phyloP scores from a whole-genome alignment of 2,888 invertebrate species.

The Spodoptera littoralis region DNA sequence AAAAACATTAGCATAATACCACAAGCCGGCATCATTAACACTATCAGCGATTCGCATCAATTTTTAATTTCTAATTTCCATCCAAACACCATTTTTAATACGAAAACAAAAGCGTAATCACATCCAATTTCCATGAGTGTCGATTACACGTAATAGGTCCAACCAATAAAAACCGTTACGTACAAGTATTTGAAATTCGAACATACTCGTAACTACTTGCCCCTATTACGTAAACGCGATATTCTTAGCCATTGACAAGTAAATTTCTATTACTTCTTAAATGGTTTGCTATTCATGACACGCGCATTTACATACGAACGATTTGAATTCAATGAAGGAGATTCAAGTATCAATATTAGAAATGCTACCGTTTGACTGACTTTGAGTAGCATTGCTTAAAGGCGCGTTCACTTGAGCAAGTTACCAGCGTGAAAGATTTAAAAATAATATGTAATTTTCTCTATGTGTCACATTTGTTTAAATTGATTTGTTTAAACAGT shows the following conservation, averaged over 20 bases:
- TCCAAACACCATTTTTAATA: constrained; percentile 7
- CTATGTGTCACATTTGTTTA: too few relatives aligned
- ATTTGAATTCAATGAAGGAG: constrained; percentile 53
- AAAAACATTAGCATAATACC: not conserved
- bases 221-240: constrained; percentile 48
- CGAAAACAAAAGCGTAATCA: constrained; percentile 16
- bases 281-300: constrained; percentile 54
- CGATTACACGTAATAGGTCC: constrained; percentile 29
- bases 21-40: not conserved
- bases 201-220: constrained; percentile 33
- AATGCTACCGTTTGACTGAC: constrained; percentile 37
- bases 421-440: too few relatives aligned
- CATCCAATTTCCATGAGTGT: constrained; percentile 14
- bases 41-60: not conserved
- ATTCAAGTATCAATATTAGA: constrained; percentile 43
- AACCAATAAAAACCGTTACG: constrained; percentile 38
- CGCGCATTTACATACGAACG: constrained; percentile 50
- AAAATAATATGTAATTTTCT: too few relatives aligned
- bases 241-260: constrained; percentile 56
- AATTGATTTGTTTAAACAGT: too few relatives aligned
- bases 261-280: constrained; percentile 56
- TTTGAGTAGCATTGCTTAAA: constrained; percentile 17
- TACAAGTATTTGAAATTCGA: constrained; percentile 25
- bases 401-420: constrained; percentile 1
- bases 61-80: not conserved